phyloP scores from a whole-genome alignment of 2,113 vertebrate species.

The Chaetodon trifascialis region DNA sequence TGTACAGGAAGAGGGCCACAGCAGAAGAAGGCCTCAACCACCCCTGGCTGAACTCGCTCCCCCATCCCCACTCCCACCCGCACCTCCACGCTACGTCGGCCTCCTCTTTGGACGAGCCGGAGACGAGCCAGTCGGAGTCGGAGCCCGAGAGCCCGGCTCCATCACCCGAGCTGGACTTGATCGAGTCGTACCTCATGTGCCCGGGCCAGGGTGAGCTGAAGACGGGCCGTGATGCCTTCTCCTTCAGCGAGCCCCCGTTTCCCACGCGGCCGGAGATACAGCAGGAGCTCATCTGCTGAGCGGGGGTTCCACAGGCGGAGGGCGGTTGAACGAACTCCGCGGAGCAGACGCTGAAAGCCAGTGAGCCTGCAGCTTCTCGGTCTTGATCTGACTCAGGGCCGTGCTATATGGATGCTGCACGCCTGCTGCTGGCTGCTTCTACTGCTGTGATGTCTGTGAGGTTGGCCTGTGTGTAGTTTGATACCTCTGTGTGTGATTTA shows the following conservation, averaged over 20 bases:
- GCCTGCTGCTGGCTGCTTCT: slow-evolving; percentile 56
- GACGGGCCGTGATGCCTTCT: slow-evolving; percentile 79
- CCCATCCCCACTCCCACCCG: slow-evolving; percentile 54
- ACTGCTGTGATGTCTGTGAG: slow-evolving; percentile 67
- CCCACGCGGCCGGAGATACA: slow-evolving; percentile 81
- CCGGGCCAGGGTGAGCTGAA: slow-evolving; percentile 83
- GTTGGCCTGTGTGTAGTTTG: slow-evolving; percentile 38
- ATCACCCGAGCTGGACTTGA: slow-evolving; percentile 79
- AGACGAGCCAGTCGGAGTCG: slow-evolving; percentile 82
- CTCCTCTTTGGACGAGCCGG: slow-evolving; percentile 77
- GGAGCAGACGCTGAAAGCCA: slow-evolving; percentile 40
- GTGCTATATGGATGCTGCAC: slow-evolving; percentile 46
- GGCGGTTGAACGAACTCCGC: slow-evolving; percentile 8
- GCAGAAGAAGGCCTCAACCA: slow-evolving; percentile 86
- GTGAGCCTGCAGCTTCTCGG: slow-evolving; percentile 48
- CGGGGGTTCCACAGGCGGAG: not conserved
- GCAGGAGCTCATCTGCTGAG: slow-evolving; percentile 86
- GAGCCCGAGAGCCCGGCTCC: slow-evolving; percentile 83
- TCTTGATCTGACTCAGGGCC: slow-evolving; percentile 26
- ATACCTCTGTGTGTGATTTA: slow-evolving; percentile 50
- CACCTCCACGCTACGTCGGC: slow-evolving; percentile 54
- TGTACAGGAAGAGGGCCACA: slow-evolving; percentile 83
- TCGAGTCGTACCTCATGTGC: slow-evolving; percentile 78
- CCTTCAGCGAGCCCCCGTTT: slow-evolving; percentile 80
- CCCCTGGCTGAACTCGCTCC: slow-evolving; percentile 82